Percentiles rank a stretch among this genome's conserved stretches.
Evolutionary conservation across 2,888 invertebrate genomes (phyloP).

Genomic region (Myopa testacea): DNA sequence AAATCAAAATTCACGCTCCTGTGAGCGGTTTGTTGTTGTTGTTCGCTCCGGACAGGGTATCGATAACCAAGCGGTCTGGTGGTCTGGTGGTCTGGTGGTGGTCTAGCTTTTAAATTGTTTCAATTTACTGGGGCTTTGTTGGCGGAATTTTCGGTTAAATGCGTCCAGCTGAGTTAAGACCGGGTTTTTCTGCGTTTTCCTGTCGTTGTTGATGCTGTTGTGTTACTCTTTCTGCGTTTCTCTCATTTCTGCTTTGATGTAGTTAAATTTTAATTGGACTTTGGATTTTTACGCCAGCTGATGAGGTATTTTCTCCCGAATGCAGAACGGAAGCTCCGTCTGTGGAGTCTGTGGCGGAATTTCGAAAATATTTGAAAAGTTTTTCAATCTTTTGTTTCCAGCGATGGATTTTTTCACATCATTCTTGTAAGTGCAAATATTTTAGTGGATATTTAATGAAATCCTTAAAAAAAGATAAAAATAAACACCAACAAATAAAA

Average conservation of each 20-base stretch:
- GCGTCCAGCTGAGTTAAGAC: conserved; percentile 58
- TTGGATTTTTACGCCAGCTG: conserved; percentile 55
- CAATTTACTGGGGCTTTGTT: conserved; percentile 55
- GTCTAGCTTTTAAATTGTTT: conserved; percentile 60
- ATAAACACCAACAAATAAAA: not conserved
- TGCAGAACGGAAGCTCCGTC: not conserved
- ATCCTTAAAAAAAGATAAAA: too few relatives aligned
- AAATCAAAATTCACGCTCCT: conserved; percentile 65
- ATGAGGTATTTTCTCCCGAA: conserved; percentile 49
- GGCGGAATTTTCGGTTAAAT: conserved; percentile 23
- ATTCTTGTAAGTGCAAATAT: not conserved
- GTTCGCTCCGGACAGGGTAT: conserved; percentile 5
- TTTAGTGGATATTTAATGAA: too few relatives aligned
- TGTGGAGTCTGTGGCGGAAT: conserved; percentile 38
- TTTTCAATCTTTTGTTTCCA: not conserved
- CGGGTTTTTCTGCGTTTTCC: conserved; percentile 37
- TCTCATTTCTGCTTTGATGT: conserved; percentile 59
- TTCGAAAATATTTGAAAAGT: conserved; percentile 43
- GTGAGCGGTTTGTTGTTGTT: not conserved
- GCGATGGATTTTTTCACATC: not conserved
- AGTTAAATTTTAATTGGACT: conserved; percentile 64
- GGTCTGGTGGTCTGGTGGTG: conserved; percentile 42
- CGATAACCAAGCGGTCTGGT: conserved; percentile 1
- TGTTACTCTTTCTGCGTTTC: conserved; percentile 9
- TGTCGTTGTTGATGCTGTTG: conserved; percentile 34